These are phyloP conservation scores for Aproaerema taeniolella DNA, from an alignment of 2,888 invertebrate species.

Conservation along the genomic window DNA sequence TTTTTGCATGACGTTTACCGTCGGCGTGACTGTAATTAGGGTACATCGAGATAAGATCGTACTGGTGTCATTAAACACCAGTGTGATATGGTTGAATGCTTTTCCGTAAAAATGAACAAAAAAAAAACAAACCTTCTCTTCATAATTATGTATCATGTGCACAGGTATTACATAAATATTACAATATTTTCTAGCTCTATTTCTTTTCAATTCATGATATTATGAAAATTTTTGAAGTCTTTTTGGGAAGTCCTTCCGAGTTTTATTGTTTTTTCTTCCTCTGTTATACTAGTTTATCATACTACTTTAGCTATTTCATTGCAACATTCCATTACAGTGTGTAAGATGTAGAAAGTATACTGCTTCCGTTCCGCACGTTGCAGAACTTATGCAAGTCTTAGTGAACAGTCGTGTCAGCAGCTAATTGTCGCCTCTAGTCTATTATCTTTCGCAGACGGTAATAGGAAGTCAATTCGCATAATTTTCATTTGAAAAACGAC, in stretches of 20 bases:
- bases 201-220: too few relatives aligned
- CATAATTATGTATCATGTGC: too few relatives aligned
- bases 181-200: too few relatives aligned
- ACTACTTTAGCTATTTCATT: background rate
- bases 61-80: constrained; percentile 5
- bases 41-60: constrained; percentile 11
- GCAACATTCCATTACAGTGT: constrained; percentile 10
- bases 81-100: constrained; percentile 7
- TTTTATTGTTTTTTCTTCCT: too few relatives aligned
- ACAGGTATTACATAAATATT: too few relatives aligned
- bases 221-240: too few relatives aligned
- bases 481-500: background rate
- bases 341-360: constrained; percentile 21
- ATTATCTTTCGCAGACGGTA: background rate
- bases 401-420: constrained; percentile 7
- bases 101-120: constrained; percentile 1
- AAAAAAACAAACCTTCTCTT: too few relatives aligned
- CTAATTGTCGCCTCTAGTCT: constrained; percentile 10
- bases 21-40: constrained; percentile 10
- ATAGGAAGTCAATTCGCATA: background rate
- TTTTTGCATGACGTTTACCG: background rate
- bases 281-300: background rate
- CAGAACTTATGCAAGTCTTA: constrained; percentile 12
- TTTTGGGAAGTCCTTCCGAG: too few relatives aligned
- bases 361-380: constrained; percentile 14